Base-by-base conservation (phyloP, 1,140 invertebrate species). In the Drosophila jambulina region DNA sequence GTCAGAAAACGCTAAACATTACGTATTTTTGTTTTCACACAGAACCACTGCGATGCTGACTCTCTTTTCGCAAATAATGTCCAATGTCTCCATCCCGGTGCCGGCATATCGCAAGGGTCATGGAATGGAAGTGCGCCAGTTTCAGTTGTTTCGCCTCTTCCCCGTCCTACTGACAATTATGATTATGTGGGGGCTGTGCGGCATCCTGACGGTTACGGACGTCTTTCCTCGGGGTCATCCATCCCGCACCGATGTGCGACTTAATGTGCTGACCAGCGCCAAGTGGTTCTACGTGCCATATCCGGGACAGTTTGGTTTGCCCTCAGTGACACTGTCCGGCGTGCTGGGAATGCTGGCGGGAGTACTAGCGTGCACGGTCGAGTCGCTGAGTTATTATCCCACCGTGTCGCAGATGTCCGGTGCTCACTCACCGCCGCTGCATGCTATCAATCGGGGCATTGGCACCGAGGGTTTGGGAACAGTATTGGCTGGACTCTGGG, bases 311-410 rank as follows among this genome's bases (percentile, higher is more conserved):
- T 98, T 97, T 96, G 97, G 97, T 4, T 58, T 94, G 13, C 97
- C 97, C 0, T 97, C 96, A 0, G 95, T 97, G 17, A 93, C 92
- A 12, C 51, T 93, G 29, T 91, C 92, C 8, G 92, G 96, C 1
- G 96, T 97, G 10, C 93, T 98, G 21, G 97, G 97, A 0, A 97
- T 98, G 95, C 77, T 98, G 45, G 96, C 97, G 9, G 97, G 96
- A 0, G 96, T 98, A 6, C 86, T 98, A 9, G 96, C 97, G 2
- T 97, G 97, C 51, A 96, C 96, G 0, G 96, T 98, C 9, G 97
- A 98, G 93, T 97, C 97, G 2, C 95, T 98, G 58, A 97, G 97
- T 80, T 97, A 98, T 93, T 98, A 98, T 93, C 97, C 97, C 45
- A 97, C 97, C 5, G 97, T 96, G 5, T 96, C 97, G 0, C 95